Evolutionary conservation across 2,113 vertebrate genomes (phyloP), one percentile per base, ranked within the genome.

Genomic region (Grallaria varia): DNA sequence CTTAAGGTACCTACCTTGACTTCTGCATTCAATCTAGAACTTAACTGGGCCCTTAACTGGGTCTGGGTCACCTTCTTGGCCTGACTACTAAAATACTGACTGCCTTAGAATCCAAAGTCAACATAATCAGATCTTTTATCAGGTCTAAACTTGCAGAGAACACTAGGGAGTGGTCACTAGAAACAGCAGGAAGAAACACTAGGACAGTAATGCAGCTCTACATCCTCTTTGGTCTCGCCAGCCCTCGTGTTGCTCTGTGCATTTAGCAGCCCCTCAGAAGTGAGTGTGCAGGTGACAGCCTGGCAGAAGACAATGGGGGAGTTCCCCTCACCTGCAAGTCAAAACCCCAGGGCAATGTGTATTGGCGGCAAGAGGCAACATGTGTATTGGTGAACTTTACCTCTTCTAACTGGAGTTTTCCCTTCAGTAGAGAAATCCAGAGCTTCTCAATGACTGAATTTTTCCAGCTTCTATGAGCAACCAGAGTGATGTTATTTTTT

Each of bases 11-110:
- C 28, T 80, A 20, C 28, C 28, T 89, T 71, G 66, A 91, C 55
- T 72, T 68, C 31, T 71, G 60, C 4, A 0, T 92, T 85, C 44
- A 71, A 2, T 40, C n/a, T 45, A 69, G 55, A 67, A 15, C 22
- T 52, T 37, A 0, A 0, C 15, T 77, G 42, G n/a, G n/a, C 22
- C 42, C 39, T 87, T 87, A 40, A 28, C 20, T 1, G 1, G 2
- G 14, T 58, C n/a, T 58, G 14, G 25, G 37, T 84, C 50, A 58
- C 24, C 31, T 60, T 73, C 40, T 87, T 8, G 1, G 27, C 40
- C n/a, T 12, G 7, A 52, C 30, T 92, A 33, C 66, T 81, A 49
- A 74, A 71, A 74, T 33, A 21, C 20, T 22, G 40, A 15, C 56
- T 68, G 33, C 39, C 4, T 60, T 67, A 50, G 18, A 33, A 24